Conservation (phyloP, 2,113 vertebrate genomes). For the Campylorhamphus procurvoides region DNA sequence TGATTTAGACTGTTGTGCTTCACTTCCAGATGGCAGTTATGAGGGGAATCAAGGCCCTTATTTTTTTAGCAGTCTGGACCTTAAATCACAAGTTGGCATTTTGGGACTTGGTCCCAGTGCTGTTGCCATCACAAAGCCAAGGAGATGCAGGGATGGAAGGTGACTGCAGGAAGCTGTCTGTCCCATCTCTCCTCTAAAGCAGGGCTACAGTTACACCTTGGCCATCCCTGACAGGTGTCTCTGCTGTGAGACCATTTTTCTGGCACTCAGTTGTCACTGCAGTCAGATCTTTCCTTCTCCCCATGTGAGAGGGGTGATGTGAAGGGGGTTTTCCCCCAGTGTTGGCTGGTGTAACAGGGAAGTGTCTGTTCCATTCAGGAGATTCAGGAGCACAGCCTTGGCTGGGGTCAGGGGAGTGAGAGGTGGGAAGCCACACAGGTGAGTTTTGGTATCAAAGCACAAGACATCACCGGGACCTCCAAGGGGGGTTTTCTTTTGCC, state of each 20-base stretch:
- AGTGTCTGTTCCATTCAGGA: not conserved
- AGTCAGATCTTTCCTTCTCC: not conserved
- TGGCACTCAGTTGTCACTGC: not conserved
- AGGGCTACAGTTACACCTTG: not conserved
- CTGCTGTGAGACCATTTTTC: not conserved
- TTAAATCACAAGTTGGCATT: not conserved
- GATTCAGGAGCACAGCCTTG: fast-evolving
- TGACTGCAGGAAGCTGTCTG: not conserved
- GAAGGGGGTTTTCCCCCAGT: not conserved
- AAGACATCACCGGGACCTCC: too few species aligned
- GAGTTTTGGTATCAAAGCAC: not conserved
- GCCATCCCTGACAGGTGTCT: not conserved
- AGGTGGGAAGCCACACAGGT: fast-evolving
- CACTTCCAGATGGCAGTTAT: not conserved
- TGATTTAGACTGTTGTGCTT: not conserved
- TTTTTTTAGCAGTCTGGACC: not conserved
- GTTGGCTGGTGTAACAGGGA: not conserved
- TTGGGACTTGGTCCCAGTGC: not conserved
- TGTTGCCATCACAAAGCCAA: not conserved
- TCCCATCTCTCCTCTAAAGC: not conserved
- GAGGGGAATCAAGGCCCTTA: not conserved
- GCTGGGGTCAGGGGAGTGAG: not conserved
- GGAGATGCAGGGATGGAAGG: not conserved
- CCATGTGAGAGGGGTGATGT: not conserved
- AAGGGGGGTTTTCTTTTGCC: not conserved